Conservation (phyloP, 2,888 invertebrate genomes). For the Mythimna vitellina region DNA sequence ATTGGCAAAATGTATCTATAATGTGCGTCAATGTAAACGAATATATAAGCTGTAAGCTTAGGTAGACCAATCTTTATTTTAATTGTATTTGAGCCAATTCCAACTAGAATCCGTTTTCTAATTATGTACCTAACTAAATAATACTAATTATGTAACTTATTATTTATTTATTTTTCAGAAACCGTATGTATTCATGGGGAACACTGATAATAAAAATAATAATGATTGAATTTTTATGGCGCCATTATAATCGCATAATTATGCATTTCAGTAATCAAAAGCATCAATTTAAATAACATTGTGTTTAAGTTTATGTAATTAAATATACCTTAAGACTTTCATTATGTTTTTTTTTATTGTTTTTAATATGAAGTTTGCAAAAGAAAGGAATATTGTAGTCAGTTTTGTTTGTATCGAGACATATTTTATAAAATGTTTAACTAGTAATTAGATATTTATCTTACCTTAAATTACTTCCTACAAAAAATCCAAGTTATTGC, state of each 20-base stretch:
- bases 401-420: background rate
- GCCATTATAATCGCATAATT: background rate
- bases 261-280: background rate
- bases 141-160: background rate
- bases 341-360: background rate
- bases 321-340: background rate
- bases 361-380: background rate
- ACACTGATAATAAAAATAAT: background rate
- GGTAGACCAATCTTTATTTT: background rate
- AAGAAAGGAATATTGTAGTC: background rate
- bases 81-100: background rate
- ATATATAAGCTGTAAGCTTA: no score
- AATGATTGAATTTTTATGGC: background rate
- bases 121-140: background rate
- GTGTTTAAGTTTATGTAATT: background rate
- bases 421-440: background rate
- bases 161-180: conserved; percentile 76
- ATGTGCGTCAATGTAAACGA: no score
- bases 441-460: conserved; percentile 41
- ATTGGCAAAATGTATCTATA: no score
- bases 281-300: background rate
- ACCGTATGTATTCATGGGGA: conserved; percentile 79
- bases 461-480: conserved; percentile 81
- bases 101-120: conserved; percentile 1
- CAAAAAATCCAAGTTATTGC: conserved; percentile 88